Conservation (phyloP, 2,797 vertebrate species). For the Anniella stebbinsi region DNA sequence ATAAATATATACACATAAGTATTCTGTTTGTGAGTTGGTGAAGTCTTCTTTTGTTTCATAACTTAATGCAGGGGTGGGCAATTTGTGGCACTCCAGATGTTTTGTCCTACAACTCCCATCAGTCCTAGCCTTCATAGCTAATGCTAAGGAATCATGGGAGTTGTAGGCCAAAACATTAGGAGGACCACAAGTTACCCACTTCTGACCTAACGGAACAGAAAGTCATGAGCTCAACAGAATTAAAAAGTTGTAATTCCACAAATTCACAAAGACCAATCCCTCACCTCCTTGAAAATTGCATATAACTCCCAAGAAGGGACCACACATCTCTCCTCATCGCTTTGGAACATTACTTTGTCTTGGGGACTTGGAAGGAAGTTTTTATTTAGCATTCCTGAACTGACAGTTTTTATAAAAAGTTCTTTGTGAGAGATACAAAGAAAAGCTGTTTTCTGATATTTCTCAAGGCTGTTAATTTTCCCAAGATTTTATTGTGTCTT, state of each 20-base stretch:
- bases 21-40: background rate
- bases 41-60: background rate
- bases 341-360: background rate
- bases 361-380: background rate
- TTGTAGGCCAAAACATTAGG: no score
- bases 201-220: background rate
- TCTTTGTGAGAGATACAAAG: background rate
- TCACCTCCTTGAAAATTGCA: background rate
- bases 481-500: background rate
- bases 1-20: no score
- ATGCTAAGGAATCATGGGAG: no score
- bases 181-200: no score
- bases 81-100: no score
- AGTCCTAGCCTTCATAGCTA: no score
- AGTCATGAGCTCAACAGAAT: background rate
- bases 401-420: background rate
- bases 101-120: background rate
- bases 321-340: background rate
- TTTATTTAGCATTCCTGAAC: constrained; percentile 29
- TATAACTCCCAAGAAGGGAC: background rate
- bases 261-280: background rate
- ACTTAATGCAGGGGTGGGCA: background rate
- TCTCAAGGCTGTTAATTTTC: background rate
- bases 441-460: constrained; percentile 29
- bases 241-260: background rate